Percentiles rank a stretch among this genome's conserved stretches.
Conservation (phyloP, 2,888 invertebrate genomes). For the Hirudinaria manillensis region DNA sequence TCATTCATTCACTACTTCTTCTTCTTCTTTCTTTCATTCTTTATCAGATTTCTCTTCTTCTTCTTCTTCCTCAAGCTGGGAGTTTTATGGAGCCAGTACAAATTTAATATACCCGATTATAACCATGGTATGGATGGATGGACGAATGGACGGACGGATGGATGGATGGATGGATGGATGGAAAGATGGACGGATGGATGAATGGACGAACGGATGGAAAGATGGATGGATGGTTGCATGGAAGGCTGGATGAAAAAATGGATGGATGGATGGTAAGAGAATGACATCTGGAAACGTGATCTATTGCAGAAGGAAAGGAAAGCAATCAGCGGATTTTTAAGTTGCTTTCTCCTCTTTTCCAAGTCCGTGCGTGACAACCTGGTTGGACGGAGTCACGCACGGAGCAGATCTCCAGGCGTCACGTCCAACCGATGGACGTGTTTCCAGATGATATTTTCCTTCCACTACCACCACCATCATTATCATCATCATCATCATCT, state of each 20-base stretch:
- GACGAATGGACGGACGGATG: not conserved
- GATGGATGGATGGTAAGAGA: not conserved
- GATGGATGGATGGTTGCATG: not conserved
- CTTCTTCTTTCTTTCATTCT: too few relatives aligned
- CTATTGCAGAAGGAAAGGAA: too few relatives aligned
- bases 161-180: not conserved
- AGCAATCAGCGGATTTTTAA: too few relatives aligned
- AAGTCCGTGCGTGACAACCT: too few relatives aligned
- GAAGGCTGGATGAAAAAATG: not conserved
- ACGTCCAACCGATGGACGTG: not conserved
- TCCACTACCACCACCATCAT: not conserved
- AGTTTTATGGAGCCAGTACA: too few relatives aligned
- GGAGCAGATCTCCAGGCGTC: not conserved
- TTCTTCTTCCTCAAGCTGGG: too few relatives aligned
- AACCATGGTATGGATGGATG: not conserved
- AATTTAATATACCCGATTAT: too few relatives aligned
- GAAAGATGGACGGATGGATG: not conserved
- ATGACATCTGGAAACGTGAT: too few relatives aligned
- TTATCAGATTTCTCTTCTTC: too few relatives aligned
- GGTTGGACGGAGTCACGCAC: too few relatives aligned
- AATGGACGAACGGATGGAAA: not conserved
- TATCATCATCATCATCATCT: constrained; percentile 5
- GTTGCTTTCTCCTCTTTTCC: too few relatives aligned
- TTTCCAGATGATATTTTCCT: not conserved
- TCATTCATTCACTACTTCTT: too few relatives aligned